A percentile compares a stretch with the other conserved stretches of the same genome.
phyloP scores from a whole-genome alignment of 2,797 vertebrate species.

The Sebastes oblongus region DNA sequence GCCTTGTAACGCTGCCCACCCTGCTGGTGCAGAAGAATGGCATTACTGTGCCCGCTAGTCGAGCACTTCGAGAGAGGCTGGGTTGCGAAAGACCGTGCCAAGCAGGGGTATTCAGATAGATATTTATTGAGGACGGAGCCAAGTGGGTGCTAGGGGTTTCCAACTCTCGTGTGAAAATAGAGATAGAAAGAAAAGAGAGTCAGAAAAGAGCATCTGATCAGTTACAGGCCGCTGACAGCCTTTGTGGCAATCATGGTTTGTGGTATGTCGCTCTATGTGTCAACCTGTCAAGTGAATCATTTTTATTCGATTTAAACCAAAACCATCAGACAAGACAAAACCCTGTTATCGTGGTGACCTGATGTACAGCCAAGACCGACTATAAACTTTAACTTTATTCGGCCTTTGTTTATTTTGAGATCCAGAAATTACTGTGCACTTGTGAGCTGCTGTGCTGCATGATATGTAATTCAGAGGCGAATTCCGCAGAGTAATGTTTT shows the following conservation, averaged over 20 bases:
- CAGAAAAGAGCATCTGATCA: conserved; percentile 4
- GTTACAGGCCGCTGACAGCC: not conserved
- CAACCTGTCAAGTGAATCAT: conserved; percentile 30
- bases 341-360: conserved; percentile 28
- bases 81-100: conserved; percentile 39
- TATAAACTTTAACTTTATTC: conserved; percentile 43
- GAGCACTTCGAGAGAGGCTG: conserved; percentile 32
- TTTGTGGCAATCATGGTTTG: conserved; percentile 19
- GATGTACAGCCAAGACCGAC: conserved; percentile 28
- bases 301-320: conserved; percentile 24
- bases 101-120: conserved; percentile 41
- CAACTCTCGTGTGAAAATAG: not conserved
- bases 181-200: not conserved
- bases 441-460: conserved; percentile 36
- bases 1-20: conserved; percentile 57
- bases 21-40: conserved; percentile 69
- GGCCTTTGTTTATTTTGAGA: conserved; percentile 67
- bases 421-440: conserved; percentile 61
- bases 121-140: conserved; percentile 27
- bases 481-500: conserved; percentile 56
- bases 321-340: conserved; percentile 14
- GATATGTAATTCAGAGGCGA: conserved; percentile 64
- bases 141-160: conserved; percentile 3
- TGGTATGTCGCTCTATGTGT: conserved; percentile 28
- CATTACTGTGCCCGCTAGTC: conserved; percentile 57